Evolutionary conservation across 2,113 vertebrate species (phyloP), one percentile per base, ranked within the genome.

Genomic region (Ceuthmochares aereus): DNA sequence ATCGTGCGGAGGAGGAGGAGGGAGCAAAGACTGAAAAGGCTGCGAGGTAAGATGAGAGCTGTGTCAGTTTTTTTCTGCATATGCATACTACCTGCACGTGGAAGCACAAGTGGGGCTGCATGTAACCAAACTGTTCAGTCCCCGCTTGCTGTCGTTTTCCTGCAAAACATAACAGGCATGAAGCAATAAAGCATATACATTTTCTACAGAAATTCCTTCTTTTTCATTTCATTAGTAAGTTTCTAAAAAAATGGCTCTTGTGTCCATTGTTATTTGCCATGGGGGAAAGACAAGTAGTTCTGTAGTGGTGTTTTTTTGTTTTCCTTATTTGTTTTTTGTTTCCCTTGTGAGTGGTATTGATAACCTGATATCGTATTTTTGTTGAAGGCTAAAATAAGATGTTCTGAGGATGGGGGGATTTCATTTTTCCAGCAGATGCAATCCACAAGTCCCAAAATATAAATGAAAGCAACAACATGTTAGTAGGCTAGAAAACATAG

Each of bases 1-100:
- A 97, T 99, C 20, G 98, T 99, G 72, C 98, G 99, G 96, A 98
- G 99, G 85, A 98, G 99, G 85, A 96, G 99, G 90, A 98, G 99
- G 93, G 99, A 99, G 92, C 99, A 99, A 97, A 98, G 99, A 75
- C 98, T 99, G 75, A 99, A 99, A 95, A 98, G 99, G 96, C 98
- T 99, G 63, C 92, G 99, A 98, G 99, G 99, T 99, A 91, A 97
- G 98, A n/a, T 47, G 37, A 36, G 15, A 29, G 7, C 8, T 45
- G 18, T 17, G 7, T 6, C 21, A 13, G 36, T 34, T 37, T 37
- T 2, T 37, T 30, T 27, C 13, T 22, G 0, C 2, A 2, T 14
- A 11, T 14, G 27, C 7, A 2, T 52, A n/a, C 4, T 43, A 19
- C 23, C 26, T 43, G 26, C 63, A 56, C 1, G 1, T 18, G 36